Percentiles rank a stretch among this genome's conserved stretches.
These are phyloP conservation scores for Tinea trinotella DNA, from an alignment of 2,888 invertebrate species.

Conservation along the genomic window DNA sequence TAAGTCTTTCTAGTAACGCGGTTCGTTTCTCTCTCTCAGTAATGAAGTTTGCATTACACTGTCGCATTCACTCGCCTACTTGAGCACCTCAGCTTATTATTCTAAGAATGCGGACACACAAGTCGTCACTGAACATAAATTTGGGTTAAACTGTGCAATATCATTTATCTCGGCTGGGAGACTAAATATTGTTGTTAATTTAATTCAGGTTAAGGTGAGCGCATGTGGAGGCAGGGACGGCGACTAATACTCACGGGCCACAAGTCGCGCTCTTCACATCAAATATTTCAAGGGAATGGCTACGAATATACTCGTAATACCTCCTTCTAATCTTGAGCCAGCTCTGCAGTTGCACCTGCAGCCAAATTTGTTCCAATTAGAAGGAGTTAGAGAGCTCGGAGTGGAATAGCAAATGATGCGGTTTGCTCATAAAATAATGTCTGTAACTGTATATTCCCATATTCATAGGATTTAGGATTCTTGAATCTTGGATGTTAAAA, in stretches of 20 bases:
- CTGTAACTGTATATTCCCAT: conserved; percentile 21
- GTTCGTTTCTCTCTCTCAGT: conserved; percentile 31
- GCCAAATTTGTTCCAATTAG: conserved; percentile 72
- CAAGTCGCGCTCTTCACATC: conserved; percentile 60
- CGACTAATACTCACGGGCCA: conserved; percentile 35
- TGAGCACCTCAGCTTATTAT: conserved; percentile 39
- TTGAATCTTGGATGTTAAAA: too few species aligned
- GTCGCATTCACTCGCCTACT: conserved; percentile 28
- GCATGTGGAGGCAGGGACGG: conserved; percentile 38
- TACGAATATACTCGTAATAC: conserved; percentile 61
- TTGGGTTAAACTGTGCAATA: conserved; percentile 61
- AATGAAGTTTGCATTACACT: conserved; percentile 29
- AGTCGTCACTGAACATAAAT: conserved; percentile 59
- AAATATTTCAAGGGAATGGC: conserved; percentile 62
- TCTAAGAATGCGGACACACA: conserved; percentile 57
- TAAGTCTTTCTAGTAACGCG: conserved; percentile 35
- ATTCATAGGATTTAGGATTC: not conserved
- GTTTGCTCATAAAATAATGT: conserved; percentile 60
- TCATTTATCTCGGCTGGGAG: conserved; percentile 59
- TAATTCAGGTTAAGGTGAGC: conserved; percentile 59
- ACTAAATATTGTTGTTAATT: conserved; percentile 72
- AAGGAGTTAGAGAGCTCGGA: conserved; percentile 66
- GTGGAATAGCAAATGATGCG: conserved; percentile 71
- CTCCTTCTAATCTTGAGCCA: conserved; percentile 69
- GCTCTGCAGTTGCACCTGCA: conserved; percentile 69